Evolutionary conservation across 2,888 invertebrate genomes (phyloP), one percentile per base, ranked within the genome.

Genomic region (Agrilus biguttatus): DNA sequence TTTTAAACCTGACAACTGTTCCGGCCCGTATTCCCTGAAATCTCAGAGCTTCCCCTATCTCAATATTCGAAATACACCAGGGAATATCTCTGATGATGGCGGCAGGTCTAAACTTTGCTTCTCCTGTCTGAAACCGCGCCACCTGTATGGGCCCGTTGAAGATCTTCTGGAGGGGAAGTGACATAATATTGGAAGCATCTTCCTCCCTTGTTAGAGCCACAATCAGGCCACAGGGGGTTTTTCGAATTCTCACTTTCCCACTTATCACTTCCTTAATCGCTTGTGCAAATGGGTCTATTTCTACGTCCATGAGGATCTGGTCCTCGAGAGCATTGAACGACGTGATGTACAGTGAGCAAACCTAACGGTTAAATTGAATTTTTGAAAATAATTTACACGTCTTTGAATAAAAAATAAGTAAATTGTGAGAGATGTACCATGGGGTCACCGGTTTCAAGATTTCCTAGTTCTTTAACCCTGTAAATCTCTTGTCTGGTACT

Each of bases 31-130:
- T 63, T 14, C 68, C 69, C 52, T 70, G 70, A 40, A 62, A 61
- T 14, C 59, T 53, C 21, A 72, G 53, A 6, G 70, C 67, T 2
- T 65, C 62, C 43, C 63, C 62, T 8, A 72, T 52, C 52, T 72
- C 72, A 45, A 65, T 60, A 5, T 68, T 55, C 1, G 69, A 66
- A 42, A 72, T 68, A 2, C 69, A 69, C 69, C 69, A 69, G 5
- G 72, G 72, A 5, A 72, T 66, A 44, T 71, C 69, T 32, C 65
- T 62, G 44, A 72, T 57, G 13, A 69, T 51, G 7, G 70, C 59
- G 5, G 49, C 50, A 38, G 68, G 66, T 19, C 61, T 60, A 45
- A 67, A 67, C 35, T 62, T 56, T 2, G 61, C 56, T 47, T 65
- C 64, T 43, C 61, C 57, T n/a, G 62, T 61, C 33, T 61, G 62